Base-by-base conservation (phyloP, 1,140 invertebrate species). In the Sarcophaga bullata region DNA sequence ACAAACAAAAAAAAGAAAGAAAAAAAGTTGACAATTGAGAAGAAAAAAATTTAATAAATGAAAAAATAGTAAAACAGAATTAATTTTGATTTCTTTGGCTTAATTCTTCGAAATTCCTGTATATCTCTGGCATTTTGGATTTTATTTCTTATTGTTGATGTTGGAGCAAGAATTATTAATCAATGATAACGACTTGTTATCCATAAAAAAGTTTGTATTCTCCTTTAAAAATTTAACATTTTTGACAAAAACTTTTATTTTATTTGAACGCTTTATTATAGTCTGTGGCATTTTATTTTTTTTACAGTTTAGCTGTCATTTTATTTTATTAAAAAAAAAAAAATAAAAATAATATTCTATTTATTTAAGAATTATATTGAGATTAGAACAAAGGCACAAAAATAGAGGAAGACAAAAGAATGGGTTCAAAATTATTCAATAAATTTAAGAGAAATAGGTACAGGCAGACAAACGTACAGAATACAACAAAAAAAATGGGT, bases 361-460 rank as follows among this genome's bases (percentile, higher is more conserved):
- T 10, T 10, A 52, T 10, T 52, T 52, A 52, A 52, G 9, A 13
- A 52, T 52, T 52, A 13, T 52, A 52, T 9, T 13, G 13, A 52
- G 50, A 52, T 52, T 52, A 52, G 8, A 37, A 37, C 25, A 37
- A 37, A 37, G 25, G 25, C 25, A 37, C 25, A 37, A 37, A 37
- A 37, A 37, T 37, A 37, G 25, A 37, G 25, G 1, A 52, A 6
- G 8, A 9, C 50, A 52, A 52, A 10, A 10, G 50, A 52, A 68
- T 68, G 62, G n/a, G n/a, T 19, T 19, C 62, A 25, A 68, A 68
- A 68, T 25, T 75, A 17, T 17, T 73, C 25, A 82, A 50, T 82
- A 50, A 80, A 72, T 17, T 80, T 3, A 73, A 80, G 37, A 82
- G 52, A 82, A 80, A 82, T 78, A 80, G 76, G 82, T 82, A 82